Conservation (phyloP, 2,888 invertebrate genomes). For the Drosophila hamatofila region DNA sequence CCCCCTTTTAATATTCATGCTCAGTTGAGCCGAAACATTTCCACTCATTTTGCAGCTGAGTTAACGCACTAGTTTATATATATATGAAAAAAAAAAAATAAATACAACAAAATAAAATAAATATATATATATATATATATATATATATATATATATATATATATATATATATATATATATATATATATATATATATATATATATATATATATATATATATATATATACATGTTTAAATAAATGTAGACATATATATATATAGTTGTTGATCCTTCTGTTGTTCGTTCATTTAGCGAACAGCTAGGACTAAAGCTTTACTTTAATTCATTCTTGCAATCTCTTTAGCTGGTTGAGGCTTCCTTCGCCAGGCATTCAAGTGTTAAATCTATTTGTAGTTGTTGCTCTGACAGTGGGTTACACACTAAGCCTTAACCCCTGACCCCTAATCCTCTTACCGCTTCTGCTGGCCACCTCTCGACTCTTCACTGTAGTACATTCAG, state of each 20-base stretch:
- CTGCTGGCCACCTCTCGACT: constrained; percentile 18
- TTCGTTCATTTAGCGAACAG: constrained; percentile 54
- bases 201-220: neutral
- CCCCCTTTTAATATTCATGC: constrained; percentile 54
- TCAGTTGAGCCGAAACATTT: constrained; percentile 52
- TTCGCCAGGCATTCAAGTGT: constrained; percentile 52
- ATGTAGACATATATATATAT: neutral
- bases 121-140: too few relatives aligned
- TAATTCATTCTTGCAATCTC: constrained; percentile 29
- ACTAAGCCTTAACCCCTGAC: neutral
- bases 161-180: neutral
- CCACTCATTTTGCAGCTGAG: constrained; percentile 37
- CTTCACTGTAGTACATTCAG: constrained; percentile 43
- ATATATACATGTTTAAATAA: neutral
- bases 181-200: neutral
- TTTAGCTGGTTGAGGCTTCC: constrained; percentile 36
- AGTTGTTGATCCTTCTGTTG: constrained; percentile 35
- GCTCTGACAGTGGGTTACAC: constrained; percentile 23
- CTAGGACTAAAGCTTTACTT: constrained; percentile 31
- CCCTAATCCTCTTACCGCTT: neutral
- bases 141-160: too few relatives aligned
- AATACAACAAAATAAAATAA: too few relatives aligned
- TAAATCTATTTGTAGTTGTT: constrained; percentile 66
- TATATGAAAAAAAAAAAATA: too few relatives aligned
- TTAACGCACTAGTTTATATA: neutral